These are phyloP conservation scores for Sminthurides bifidus DNA, from an alignment of 1,140 invertebrate species.

Conservation along the genomic window DNA sequence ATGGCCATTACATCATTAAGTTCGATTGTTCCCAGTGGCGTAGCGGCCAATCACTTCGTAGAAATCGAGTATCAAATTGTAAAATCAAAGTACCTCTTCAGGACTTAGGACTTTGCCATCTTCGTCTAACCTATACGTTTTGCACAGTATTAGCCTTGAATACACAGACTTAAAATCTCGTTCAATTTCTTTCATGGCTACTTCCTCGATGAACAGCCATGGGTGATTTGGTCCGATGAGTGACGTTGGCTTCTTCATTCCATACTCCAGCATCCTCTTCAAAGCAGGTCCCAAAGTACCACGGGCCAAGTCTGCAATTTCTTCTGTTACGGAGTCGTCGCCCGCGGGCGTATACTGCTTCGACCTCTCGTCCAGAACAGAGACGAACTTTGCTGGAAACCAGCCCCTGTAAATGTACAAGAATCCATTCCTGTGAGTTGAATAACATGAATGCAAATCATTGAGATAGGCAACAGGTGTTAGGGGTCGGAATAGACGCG, in stretches of 20 bases:
- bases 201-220: slow-evolving; percentile 97
- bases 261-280: slow-evolving; percentile 90
- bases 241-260: slow-evolving; percentile 70
- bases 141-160: slow-evolving; percentile 89
- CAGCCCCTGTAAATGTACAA: slow-evolving; percentile 53
- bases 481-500: background rate
- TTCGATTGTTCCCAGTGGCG: too few species aligned
- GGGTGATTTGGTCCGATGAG: slow-evolving; percentile 85
- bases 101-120: slow-evolving; percentile 98
- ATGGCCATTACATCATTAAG: too few species aligned
- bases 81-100: slow-evolving; percentile 63
- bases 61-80: too few species aligned
- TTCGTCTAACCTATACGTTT: slow-evolving; percentile 96
- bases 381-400: slow-evolving; percentile 98
- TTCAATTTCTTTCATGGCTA: slow-evolving; percentile 88
- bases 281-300: slow-evolving; percentile 86
- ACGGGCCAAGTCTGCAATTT: slow-evolving; percentile 88
- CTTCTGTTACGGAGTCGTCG: slow-evolving; percentile 92
- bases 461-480: background rate
- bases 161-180: slow-evolving; percentile 97
- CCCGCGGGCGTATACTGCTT: slow-evolving; percentile 92
- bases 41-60: too few species aligned
- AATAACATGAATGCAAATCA: background rate
- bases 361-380: slow-evolving; percentile 90
- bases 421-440: background rate